Conservation (phyloP, 2,888 invertebrate genomes). For the Ophion costatus region DNA sequence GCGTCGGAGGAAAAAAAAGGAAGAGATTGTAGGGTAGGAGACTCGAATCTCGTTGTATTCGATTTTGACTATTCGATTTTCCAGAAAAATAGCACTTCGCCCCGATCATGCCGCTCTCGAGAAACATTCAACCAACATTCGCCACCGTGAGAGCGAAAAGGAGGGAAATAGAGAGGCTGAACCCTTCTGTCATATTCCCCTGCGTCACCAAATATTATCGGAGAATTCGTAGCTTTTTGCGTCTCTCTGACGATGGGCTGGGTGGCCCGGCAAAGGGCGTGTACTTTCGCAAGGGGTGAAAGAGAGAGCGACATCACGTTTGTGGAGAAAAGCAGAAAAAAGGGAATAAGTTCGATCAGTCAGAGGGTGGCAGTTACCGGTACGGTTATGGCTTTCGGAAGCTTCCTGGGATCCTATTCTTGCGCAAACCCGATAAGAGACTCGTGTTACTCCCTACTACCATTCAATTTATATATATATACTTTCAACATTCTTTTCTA, state of each 20-base stretch:
- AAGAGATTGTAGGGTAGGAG: conserved; percentile 28
- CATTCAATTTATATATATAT: conserved; percentile 30
- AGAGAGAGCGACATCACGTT: conserved; percentile 60
- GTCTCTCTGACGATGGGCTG: conserved; percentile 40
- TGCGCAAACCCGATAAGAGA: conserved; percentile 83
- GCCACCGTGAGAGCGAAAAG: neutral
- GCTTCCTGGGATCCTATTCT: conserved; percentile 83
- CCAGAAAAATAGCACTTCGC: conserved; percentile 79
- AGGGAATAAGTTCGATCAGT: conserved; percentile 83
- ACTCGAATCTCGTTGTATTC: conserved; percentile 70
- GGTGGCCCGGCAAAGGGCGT: conserved; percentile 51
- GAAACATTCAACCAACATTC: conserved; percentile 11
- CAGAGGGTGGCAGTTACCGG: conserved; percentile 83
- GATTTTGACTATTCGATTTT: conserved; percentile 82
- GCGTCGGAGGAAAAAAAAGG: conserved; percentile 4
- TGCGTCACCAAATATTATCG: conserved; percentile 75
- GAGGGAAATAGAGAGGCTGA: conserved; percentile 13
- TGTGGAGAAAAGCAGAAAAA: conserved; percentile 41
- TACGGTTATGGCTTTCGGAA: conserved; percentile 84
- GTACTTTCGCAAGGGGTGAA: conserved; percentile 61
- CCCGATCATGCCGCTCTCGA: conserved; percentile 11
- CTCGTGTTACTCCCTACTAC: conserved; percentile 65
- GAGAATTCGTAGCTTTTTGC: conserved; percentile 64
- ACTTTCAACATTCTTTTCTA: neutral
- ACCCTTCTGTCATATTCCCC: conserved; percentile 51